Evolutionary conservation across 2,888 invertebrate species (phyloP), one percentile per base, ranked within the genome.

Genomic region (Cryptosula pallasiana): DNA sequence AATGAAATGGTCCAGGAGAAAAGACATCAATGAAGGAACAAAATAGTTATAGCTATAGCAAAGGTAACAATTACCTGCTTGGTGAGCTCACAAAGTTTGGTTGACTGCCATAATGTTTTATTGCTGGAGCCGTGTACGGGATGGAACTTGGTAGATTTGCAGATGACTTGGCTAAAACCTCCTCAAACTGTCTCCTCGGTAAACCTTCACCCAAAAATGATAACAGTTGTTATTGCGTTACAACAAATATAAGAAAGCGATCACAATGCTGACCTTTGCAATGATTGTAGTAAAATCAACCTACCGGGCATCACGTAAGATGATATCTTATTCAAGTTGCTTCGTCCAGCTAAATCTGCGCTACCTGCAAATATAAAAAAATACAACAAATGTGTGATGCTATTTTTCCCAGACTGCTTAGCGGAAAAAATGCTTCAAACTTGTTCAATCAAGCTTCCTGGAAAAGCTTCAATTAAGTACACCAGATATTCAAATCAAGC

Each of bases 151-250:
- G 72, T 25, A 55, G 55, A 58, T 75, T 76, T 35, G 71, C 71
- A 9, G 77, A 76, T 32, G 63, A 63, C 35, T 73, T 74, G 63
- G 81, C 81, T 72, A 82, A 74, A 57, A 82, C 73, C 72, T 82
- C 80, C 73, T 80, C 81, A 77, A 82, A 82, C 75, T 83, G 81
- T 74, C 80, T 81, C 71, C 81, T 76, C 55, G 82, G 82, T 74
- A 82, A 57, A 34, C 72, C 76, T 76, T 63, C 23, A 74, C 35
- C n/a, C n/a, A n/a, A n/a, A n/a, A n/a, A n/a, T n/a, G n/a, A n/a
- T n/a, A n/a, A n/a, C n/a, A n/a, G n/a, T n/a, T n/a, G n/a, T n/a
- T n/a, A n/a, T n/a, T n/a, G n/a, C n/a, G n/a, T n/a, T n/a, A n/a
- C n/a, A n/a, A n/a, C n/a, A n/a, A n/a, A n/a, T n/a, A n/a, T n/a